phyloP scores from a whole-genome alignment of 2,113 vertebrate species.

The Thalassarche chlororhynchos region DNA sequence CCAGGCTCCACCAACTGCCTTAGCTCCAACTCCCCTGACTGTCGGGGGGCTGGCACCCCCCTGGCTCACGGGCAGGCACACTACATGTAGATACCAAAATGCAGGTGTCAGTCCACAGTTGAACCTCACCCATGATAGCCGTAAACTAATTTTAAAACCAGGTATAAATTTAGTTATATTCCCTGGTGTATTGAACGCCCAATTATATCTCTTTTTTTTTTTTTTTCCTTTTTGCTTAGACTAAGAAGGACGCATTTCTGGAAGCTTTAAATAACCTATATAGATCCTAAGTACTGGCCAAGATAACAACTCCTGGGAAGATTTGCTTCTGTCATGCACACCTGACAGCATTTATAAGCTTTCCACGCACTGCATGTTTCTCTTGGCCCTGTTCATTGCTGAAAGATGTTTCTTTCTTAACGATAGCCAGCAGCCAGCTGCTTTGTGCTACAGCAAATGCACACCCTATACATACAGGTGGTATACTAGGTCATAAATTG shows the following conservation, averaged over 20 bases:
- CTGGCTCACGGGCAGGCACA: accelerated
- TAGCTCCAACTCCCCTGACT: accelerated
- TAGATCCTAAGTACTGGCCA: neutral
- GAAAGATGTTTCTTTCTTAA: neutral
- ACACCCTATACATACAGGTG: neutral
- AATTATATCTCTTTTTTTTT: neutral
- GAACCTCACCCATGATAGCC: neutral
- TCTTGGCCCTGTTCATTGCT: neutral
- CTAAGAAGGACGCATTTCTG: neutral
- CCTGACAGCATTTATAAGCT: neutral
- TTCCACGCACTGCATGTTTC: neutral
- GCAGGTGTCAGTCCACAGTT: neutral
- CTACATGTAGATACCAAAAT: neutral
- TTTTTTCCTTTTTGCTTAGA: neutral
- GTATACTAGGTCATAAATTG: neutral
- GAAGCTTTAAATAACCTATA: neutral
- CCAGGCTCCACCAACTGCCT: neutral
- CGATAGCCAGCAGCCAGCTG: neutral
- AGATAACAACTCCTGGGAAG: neutral
- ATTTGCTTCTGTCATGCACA: neutral
- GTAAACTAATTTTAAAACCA: neutral
- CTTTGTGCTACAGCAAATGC: neutral
- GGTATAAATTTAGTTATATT: neutral
- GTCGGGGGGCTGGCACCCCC: accelerated
- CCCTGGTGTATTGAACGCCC: accelerated